Evolutionary conservation across 2,113 vertebrate species (phyloP).

Genomic region (Scortum barcoo): DNA sequence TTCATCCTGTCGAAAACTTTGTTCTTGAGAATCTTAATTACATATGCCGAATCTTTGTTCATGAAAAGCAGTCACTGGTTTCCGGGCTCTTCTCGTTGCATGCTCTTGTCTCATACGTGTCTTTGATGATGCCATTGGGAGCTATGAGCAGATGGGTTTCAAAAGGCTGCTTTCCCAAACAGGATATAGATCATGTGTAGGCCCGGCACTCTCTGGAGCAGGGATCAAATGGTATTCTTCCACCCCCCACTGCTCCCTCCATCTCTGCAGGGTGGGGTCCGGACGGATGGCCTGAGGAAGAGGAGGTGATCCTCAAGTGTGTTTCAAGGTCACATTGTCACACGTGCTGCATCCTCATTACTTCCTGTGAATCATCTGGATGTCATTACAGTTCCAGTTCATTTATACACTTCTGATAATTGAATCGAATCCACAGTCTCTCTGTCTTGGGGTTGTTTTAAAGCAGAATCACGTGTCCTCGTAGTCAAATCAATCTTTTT

Average conservation of each 20-base stretch:
- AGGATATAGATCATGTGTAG: conserved; percentile 81
- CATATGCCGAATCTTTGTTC: conserved; percentile 51
- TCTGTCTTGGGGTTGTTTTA: conserved; percentile 9
- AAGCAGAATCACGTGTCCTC: not conserved
- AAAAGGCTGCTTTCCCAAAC: conserved; percentile 77
- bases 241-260: conserved; percentile 61
- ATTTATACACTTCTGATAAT: not conserved
- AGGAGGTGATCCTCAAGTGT: conserved; percentile 55
- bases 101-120: conserved; percentile 54
- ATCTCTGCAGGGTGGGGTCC: conserved; percentile 60
- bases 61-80: conserved; percentile 42
- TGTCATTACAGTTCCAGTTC: conserved; percentile 32
- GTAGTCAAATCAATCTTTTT: conserved; percentile 12
- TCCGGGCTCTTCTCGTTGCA: conserved; percentile 46
- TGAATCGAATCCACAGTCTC: not conserved
- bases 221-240: conserved; percentile 73
- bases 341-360: conserved; percentile 42
- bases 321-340: conserved; percentile 57
- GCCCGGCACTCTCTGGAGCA: conserved; percentile 63
- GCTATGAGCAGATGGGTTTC: conserved; percentile 76
- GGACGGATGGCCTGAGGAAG: conserved; percentile 47
- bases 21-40: conserved; percentile 46
- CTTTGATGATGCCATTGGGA: conserved; percentile 80
- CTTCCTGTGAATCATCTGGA: conserved; percentile 67
- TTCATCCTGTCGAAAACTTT: conserved; percentile 57